Evolutionary conservation across 2,113 vertebrate species (phyloP).

Genomic region (Ammospiza nelsoni): DNA sequence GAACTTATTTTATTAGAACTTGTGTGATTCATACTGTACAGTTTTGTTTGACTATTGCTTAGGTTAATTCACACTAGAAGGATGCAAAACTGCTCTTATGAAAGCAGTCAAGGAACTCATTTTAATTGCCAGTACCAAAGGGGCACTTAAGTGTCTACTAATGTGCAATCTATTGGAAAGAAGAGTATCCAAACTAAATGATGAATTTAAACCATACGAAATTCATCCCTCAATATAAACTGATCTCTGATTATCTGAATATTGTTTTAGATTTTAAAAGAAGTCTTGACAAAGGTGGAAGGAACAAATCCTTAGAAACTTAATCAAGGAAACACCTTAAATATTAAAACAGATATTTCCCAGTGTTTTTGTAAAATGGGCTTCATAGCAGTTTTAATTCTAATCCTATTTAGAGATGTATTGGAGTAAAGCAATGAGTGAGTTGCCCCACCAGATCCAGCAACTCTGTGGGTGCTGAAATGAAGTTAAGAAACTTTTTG

Average conservation of each 20-base stretch:
- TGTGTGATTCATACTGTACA: background rate
- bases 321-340: background rate
- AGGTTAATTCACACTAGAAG: background rate
- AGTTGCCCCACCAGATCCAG: background rate
- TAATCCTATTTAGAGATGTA: background rate
- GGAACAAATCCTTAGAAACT: background rate
- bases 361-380: background rate
- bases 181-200: background rate
- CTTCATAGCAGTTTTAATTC: background rate
- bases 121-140: background rate
- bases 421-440: background rate
- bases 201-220: background rate
- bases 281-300: background rate
- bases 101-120: background rate
- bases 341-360: background rate
- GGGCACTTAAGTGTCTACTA: background rate
- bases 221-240: background rate
- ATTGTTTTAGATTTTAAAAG: background rate
- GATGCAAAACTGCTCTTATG: background rate
- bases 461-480: background rate
- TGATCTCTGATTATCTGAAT: background rate
- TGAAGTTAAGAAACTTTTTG: background rate
- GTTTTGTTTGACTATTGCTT: background rate
- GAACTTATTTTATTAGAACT: background rate
- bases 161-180: rapidly evolving